Base-by-base conservation (phyloP, 2,888 invertebrate genomes). In the Hartigia nigra region DNA sequence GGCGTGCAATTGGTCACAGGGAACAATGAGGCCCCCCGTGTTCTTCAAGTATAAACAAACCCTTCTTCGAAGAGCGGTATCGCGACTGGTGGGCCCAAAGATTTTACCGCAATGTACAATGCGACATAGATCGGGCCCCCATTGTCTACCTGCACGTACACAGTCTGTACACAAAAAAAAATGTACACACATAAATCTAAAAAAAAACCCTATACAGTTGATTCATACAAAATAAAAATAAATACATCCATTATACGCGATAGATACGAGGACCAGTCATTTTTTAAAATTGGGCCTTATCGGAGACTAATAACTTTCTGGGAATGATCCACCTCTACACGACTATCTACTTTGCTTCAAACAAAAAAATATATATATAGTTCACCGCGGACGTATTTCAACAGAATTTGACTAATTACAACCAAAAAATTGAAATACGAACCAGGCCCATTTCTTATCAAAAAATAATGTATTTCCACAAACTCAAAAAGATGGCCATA, bases 1-100 rank as follows among this genome's bases (percentile, higher is more conserved):
- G 83, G 81, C 74, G 88, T 74, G 85, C 89, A 88, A 90, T 90
- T 90, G 89, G 89, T 87, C 87, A 88, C 87, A 86, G 84, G 76
- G 85, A 86, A 87, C 86, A 88, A 89, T 86, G 82, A 83, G 82
- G 80, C 85, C 85, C 87, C 86, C 85, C 82, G 85, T 83, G 83
- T 82, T 78, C 81, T 77, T 78, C 77, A 80, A 86, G 84, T 87
- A 87, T 88, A 88, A 89, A 90, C 89, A 90, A 89, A 89, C 88
- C 87, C 87, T 87, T 88, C 84, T 85, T 81, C 83, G 81, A 80
- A 80, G 81, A 81, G 79, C 81, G 77, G 78, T 81, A 80, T 78
- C 77, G 78, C 78, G 78, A 78, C 82, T 84, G 82, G 81, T 84
- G 84, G 77, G 80, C 77, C 36, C 82, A 77, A 79, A 72, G 82